A percentile compares a stretch with the other conserved stretches of the same genome.
phyloP scores from a whole-genome alignment of 2,888 invertebrate genomes.

The Oligia latruncula region DNA sequence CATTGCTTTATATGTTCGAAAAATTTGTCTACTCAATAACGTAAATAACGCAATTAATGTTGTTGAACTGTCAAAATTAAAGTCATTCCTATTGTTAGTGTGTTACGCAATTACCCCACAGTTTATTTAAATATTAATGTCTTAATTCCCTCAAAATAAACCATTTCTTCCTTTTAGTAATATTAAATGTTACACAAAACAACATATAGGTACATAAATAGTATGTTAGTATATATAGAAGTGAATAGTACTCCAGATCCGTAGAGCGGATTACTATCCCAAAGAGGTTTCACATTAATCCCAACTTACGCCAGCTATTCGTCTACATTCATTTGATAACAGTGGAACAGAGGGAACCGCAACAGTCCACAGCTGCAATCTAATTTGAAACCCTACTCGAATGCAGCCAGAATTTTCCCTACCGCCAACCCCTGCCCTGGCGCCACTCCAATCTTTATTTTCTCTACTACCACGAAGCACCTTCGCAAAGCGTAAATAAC shows the following conservation, averaged over 20 bases:
- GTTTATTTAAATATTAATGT: not conserved
- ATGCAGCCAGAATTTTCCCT: conserved; percentile 75
- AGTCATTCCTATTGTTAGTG: not conserved
- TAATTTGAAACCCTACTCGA: conserved; percentile 77
- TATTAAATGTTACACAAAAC: conserved; percentile 19
- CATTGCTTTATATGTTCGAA: not conserved
- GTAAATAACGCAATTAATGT: not conserved
- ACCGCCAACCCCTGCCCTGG: conserved; percentile 76
- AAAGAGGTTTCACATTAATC: conserved; percentile 53
- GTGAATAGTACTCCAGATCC: conserved; percentile 29
- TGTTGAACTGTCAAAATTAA: not conserved
- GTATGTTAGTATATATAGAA: conserved; percentile 14
- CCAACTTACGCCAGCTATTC: conserved; percentile 52
- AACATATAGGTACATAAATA: not conserved
- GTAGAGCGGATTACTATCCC: conserved; percentile 42
- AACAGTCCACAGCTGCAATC: conserved; percentile 69
- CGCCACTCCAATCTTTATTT: conserved; percentile 82
- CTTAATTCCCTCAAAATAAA: not conserved
- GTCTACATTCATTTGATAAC: conserved; percentile 64
- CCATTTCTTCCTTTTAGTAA: not conserved
- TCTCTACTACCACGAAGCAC: conserved; percentile 73
- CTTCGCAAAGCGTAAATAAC: conserved; percentile 77
- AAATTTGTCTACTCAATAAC: not conserved
- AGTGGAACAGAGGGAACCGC: conserved; percentile 57
- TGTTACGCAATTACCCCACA: not conserved